Evolutionary conservation across 2,113 vertebrate genomes (phyloP), one percentile per base, ranked within the genome.

Genomic region (Scortum barcoo): DNA sequence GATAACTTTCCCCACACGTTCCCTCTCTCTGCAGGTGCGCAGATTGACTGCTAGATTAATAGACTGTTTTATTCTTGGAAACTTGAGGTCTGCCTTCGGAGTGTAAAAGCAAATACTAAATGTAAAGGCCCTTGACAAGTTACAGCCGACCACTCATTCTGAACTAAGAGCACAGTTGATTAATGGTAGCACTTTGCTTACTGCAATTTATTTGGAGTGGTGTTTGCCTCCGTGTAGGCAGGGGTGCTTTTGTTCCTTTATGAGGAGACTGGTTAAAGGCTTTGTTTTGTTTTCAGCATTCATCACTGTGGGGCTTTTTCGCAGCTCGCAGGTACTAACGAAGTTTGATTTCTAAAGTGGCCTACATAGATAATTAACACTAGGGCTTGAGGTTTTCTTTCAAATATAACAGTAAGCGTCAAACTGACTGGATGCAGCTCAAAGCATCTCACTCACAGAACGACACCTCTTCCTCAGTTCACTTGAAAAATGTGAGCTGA

Each of bases 181-280:
- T 90, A 83, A 92, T 89, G 81, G 75, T 13, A 81, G 77, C 88
- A 90, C 86, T 92, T 85, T 92, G 81, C 85, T 69, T 86, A 75
- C 76, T 67, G 84, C 91, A 84, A 82, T 90, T 87, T 84, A 66
- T 88, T 76, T 72, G 51, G 75, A 90, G 84, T 80, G 84, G 61
- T 69, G 86, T 88, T 89, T 80, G 75, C 83, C 71, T 86, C 53
- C n/a, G 1, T 57, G 77, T 76, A 77, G 83, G 76, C 79, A 53
- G 36, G 53, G 42, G 17, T 5, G 61, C 66, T 81, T 89, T 72
- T 85, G 50, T 86, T 88, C 72, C 50, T 81, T 72, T 79, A 84
- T 75, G 60, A 54, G 62, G 78, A 24, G 61, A 81, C 71, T 61
- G 51, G 53, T 87, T 84, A 80, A 89, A 75, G 69, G 72, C 82